phyloP scores from a whole-genome alignment of 2,888 invertebrate genomes.

The Folsomia manolachei region DNA sequence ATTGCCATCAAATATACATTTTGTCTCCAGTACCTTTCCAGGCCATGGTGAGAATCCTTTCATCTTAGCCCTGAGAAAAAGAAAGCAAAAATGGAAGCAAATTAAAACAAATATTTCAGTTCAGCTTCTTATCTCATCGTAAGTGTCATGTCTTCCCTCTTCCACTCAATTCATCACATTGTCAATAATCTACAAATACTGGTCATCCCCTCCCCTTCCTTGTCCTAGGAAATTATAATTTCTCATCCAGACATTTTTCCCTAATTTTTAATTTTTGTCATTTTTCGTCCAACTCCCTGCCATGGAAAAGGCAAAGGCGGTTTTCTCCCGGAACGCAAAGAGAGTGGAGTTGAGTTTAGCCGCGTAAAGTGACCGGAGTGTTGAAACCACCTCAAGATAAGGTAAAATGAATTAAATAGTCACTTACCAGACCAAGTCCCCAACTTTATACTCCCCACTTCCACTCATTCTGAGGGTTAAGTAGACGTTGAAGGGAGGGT shows the following conservation, averaged over 20 bases:
- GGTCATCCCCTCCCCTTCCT: neutral
- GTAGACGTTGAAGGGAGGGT: too few species aligned
- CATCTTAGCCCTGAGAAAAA: constrained; percentile 89
- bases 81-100: neutral
- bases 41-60: constrained; percentile 97
- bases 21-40: constrained; percentile 83
- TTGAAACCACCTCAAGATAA: neutral
- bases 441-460: constrained; percentile 63
- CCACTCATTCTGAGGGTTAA: constrained; percentile 55
- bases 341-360: too few species aligned
- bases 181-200: too few species aligned
- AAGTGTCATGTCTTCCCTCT: neutral
- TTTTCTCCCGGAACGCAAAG: neutral
- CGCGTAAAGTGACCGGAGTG: neutral
- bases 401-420: neutral
- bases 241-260: too few species aligned
- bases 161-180: too few species aligned
- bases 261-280: too few species aligned
- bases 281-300: too few species aligned
- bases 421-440: constrained; percentile 69
- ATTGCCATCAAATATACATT: constrained; percentile 12
- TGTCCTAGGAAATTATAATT: too few species aligned
- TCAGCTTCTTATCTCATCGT: neutral
- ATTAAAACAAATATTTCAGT: neutral
- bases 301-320: too few species aligned